Evolutionary conservation across 2,113 vertebrate genomes (phyloP), one percentile per base, ranked within the genome.

Genomic region (Todiramphus chloris): DNA sequence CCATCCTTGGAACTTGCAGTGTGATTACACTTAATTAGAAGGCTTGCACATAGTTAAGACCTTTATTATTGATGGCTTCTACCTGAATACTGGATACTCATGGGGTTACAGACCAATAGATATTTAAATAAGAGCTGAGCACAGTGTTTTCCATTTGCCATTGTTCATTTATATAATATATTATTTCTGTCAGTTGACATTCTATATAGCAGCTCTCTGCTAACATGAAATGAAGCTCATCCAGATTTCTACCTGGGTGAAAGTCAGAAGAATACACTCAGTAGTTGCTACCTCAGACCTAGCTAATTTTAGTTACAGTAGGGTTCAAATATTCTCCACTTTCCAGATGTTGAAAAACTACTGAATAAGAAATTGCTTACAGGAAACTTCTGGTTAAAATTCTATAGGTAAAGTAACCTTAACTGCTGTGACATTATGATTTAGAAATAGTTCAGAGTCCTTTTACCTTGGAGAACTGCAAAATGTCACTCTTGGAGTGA

Each of bases 361-460:
- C 58, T 81, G 62, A 86, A 75, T 75, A 20, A 66, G 74, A 82
- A 84, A 89, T 70, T 81, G 35, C 56, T 25, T 74, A 74, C 51
- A 87, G 74, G 76, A 67, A 93, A 50, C 39, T 89, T 51, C 30
- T 68, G 41, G 73, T 37, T 95, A 92, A 89, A 84, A 87, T 97
- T 72, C 83, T 96, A n/a, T 66, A 67, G 30, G 25, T 51, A 89
- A 31, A 58, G 55, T 84, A 93, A 83, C 67, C 24, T 90, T 93
- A 94, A 86, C 84, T 97, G 21, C 67, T 96, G 58, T 89, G 93
- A 60, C 59, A 83, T 95, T 95, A 66, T 84, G 81, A 85, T 89
- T 92, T 91, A 93, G 73, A 95, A 96, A 78, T 14, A 92, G 44
- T 76, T 89, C 39, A 92, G 60, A 51, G 48, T 72, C 68, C 48